These are phyloP conservation scores for Hycleus phaleratus DNA, from an alignment of 1,140 invertebrate genomes.

Conservation along the genomic window DNA sequence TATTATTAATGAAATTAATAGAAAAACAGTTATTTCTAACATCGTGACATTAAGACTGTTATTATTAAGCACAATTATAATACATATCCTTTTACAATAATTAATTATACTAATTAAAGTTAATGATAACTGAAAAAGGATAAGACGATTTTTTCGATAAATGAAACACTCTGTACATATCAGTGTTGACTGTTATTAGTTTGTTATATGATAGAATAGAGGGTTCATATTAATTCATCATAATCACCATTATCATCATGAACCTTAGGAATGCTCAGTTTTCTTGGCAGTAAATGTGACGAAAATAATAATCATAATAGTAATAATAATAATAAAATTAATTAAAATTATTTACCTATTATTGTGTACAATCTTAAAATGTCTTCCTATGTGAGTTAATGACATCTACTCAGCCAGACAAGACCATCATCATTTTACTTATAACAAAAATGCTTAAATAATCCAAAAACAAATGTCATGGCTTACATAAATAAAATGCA, in stretches of 20 bases:
- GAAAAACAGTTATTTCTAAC: conserved; percentile 19
- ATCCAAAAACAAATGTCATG: conserved; percentile 18
- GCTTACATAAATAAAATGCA: conserved; percentile 26
- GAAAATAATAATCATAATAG: conserved; percentile 2
- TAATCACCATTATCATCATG: not conserved
- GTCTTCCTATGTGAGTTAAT: conserved; percentile 31
- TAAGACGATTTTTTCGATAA: not conserved
- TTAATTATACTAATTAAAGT: not conserved
- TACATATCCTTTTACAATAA: conserved; percentile 31
- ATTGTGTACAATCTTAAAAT: conserved; percentile 30
- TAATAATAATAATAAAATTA: too few species aligned
- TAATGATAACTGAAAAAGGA: not conserved
- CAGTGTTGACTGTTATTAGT: conserved; percentile 37
- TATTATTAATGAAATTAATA: conserved; percentile 21
- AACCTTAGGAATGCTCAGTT: conserved; percentile 11
- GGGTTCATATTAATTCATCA: not conserved
- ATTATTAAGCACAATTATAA: conserved; percentile 22
- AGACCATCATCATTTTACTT: conserved; percentile 8
- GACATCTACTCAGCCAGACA: conserved; percentile 21
- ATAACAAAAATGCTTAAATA: conserved; percentile 8
- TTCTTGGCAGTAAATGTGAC: conserved; percentile 9
- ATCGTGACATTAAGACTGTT: conserved; percentile 37
- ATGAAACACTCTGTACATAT: conserved; percentile 32
- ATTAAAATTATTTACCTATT: not conserved
- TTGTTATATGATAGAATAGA: conserved; percentile 11